Base-by-base conservation (phyloP, 2,113 vertebrate species). In the Asarcornis scutulata region DNA sequence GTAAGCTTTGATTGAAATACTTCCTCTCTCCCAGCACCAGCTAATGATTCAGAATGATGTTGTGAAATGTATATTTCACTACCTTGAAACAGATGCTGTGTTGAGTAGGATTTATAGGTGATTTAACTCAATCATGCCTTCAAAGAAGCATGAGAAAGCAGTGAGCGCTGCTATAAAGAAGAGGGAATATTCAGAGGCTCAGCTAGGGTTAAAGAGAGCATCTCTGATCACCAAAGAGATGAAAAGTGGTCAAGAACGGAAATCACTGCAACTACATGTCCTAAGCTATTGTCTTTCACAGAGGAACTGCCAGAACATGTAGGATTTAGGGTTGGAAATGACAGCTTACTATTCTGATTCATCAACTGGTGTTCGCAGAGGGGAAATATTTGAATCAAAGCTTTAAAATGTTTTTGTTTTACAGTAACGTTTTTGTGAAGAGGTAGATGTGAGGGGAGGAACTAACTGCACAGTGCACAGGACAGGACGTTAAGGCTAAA, bases 71-170 rank as follows among this genome's bases (percentile, higher is more conserved):
- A 95, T 96, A 94, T 96, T 98, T 97, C 97, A 97, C 93, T 96
- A 94, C 96, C 98, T 98, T 98, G 98, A 98, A 99, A 98, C 94
- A 96, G 72, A 95, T 97, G 95, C 80, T 97, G 97, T 97, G 97
- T 98, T 96, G 98, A 95, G 69, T 11, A 80, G 86, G 56, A 83
- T 96, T 98, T 98, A 97, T 97, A 96, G 97, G 96, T 94, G 91
- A 96, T 98, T 98, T 97, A 98, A 97, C 98, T 89, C 97, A 95
- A 95, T 92, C 91, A 91, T 89, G 96, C 91, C 94, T 81, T 96
- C 98, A 95, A 94, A 97, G 86, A 77, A 76, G 68, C 83, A 84
- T 93, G 68, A 96, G 68, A 90, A 74, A 72, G 73, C 46, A 95
- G 53, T 5, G 20, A 79, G 94, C 6, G 32, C 20, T 62, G n/a